These are phyloP conservation scores for Ericerus pela DNA, from an alignment of 1,140 invertebrate species.

Conservation along the genomic window DNA sequence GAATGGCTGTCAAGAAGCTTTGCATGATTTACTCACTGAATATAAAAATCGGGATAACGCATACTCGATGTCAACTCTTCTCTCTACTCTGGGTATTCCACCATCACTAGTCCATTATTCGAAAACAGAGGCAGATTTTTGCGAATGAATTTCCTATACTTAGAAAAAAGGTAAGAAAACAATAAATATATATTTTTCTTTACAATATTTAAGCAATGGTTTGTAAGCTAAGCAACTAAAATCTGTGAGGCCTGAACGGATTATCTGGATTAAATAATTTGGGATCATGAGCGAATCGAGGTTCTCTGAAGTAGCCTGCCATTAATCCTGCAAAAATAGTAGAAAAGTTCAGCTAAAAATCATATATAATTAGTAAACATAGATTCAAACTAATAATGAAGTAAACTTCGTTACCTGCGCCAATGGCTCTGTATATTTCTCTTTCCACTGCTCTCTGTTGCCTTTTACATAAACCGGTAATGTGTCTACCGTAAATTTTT, in stretches of 20 bases:
- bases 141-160: background rate
- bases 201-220: too few species aligned
- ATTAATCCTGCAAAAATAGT: conserved; percentile 42
- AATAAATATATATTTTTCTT: background rate
- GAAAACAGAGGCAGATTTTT: background rate
- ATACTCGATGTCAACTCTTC: background rate
- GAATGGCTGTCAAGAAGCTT: background rate
- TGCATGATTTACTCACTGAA: background rate
- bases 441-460: conserved; percentile 54
- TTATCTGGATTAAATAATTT: conserved; percentile 70
- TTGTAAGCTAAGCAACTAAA: too few species aligned
- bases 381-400: too few species aligned
- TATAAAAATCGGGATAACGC: background rate
- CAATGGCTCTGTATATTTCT: conserved; percentile 56
- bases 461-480: conserved; percentile 69
- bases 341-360: background rate
- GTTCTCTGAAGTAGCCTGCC: conserved; percentile 58
- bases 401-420: conserved; percentile 42
- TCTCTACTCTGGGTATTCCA: background rate
- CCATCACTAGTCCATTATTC: background rate
- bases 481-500: conserved; percentile 72
- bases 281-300: conserved; percentile 63
- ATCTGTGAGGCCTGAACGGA: conserved; percentile 62
- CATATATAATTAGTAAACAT: too few species aligned
- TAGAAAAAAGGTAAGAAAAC: background rate